These are phyloP conservation scores for Phortica variegata DNA, from an alignment of 1,140 invertebrate genomes.

Conservation along the genomic window DNA sequence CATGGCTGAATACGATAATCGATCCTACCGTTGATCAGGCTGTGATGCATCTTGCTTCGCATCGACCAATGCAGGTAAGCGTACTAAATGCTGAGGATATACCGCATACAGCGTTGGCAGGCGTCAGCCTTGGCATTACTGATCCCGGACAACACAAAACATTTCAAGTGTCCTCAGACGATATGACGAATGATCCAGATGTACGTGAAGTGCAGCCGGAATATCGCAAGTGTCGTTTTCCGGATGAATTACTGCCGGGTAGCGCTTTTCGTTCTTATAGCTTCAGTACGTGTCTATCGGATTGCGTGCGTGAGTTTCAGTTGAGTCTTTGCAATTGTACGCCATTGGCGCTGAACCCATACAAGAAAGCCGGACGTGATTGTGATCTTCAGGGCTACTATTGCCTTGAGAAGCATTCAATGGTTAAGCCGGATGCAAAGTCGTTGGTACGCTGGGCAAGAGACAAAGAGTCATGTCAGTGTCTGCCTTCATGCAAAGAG, in stretches of 20 bases:
- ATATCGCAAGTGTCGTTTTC: constrained; percentile 59
- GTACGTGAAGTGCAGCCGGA: constrained; percentile 34
- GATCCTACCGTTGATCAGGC: constrained; percentile 18
- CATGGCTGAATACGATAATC: constrained; percentile 24
- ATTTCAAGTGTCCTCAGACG: constrained; percentile 29
- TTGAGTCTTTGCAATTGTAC: constrained; percentile 60
- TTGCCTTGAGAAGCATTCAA: constrained; percentile 33
- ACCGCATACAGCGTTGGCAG: constrained; percentile 26
- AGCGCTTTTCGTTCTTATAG: constrained; percentile 59
- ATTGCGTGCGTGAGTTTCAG: constrained; percentile 57
- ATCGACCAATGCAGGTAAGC: constrained; percentile 15
- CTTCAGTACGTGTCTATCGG: constrained; percentile 60
- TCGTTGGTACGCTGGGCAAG: constrained; percentile 20
- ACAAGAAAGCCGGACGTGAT: constrained; percentile 18
- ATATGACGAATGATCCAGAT: constrained; percentile 40
- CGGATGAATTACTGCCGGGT: constrained; percentile 56
- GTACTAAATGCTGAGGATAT: constrained; percentile 38
- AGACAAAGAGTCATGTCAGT: constrained; percentile 35
- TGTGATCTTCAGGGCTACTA: constrained; percentile 29
- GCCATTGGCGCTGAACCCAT: constrained; percentile 33
- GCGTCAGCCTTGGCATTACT: constrained; percentile 14
- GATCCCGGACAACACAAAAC: constrained; percentile 29
- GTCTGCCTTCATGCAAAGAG: constrained; percentile 61
- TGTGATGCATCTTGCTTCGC: constrained; percentile 17
- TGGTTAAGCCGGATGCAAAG: constrained; percentile 33